Evolutionary conservation across 2,113 vertebrate species (phyloP).

Genomic region (Callorhinus ursinus): DNA sequence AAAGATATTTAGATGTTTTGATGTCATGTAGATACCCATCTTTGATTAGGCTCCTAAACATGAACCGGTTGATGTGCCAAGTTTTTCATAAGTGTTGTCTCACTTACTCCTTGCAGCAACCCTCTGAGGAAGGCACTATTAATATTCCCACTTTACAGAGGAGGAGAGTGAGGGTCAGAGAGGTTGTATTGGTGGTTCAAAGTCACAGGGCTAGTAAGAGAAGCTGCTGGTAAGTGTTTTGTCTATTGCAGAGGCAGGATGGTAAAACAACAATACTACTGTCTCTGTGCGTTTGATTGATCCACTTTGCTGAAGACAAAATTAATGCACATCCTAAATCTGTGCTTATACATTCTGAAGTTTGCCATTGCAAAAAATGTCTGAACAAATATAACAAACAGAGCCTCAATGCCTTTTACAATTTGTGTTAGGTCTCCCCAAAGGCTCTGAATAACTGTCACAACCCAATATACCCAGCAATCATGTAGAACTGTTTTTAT

Average conservation of each 20-base stretch:
- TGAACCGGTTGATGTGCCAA: neutral
- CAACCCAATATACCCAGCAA: neutral
- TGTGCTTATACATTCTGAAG: neutral
- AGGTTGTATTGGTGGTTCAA: neutral
- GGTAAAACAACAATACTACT: neutral
- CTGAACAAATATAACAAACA: neutral
- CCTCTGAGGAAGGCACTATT: neutral
- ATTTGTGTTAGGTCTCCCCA: neutral
- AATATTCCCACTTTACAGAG: neutral
- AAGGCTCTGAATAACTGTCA: neutral
- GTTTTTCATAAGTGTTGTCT: neutral
- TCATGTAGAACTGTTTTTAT: neutral
- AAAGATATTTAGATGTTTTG: neutral
- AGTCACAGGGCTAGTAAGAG: neutral
- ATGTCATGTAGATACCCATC: neutral
- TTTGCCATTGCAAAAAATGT: neutral
- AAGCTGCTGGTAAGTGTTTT: neutral
- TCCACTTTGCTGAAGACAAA: neutral
- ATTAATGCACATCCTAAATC: neutral
- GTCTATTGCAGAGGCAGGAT: neutral
- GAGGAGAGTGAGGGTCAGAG: neutral
- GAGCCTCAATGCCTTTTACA: neutral
- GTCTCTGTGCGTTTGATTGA: neutral
- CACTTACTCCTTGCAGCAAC: neutral
- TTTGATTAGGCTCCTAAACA: neutral